Evolutionary conservation across 2,888 invertebrate genomes (phyloP).

Genomic region (Poecilobothrus nobilitatus): DNA sequence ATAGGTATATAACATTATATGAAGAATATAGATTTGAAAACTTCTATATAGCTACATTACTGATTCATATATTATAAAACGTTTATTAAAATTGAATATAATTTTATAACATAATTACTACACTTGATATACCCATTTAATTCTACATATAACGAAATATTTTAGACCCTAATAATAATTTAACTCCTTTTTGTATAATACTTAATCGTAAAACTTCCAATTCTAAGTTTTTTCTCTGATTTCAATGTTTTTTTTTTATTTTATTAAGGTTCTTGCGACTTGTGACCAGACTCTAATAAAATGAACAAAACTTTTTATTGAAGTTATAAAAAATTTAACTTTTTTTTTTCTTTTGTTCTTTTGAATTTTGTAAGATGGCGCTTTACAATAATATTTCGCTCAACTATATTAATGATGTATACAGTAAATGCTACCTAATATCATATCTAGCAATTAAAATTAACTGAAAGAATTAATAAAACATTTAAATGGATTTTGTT

Average conservation of each 20-base stretch:
- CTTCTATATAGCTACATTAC: too few species aligned
- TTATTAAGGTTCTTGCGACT: not conserved
- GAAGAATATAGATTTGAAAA: too few species aligned
- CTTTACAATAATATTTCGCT: not conserved
- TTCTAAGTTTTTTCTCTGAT: too few species aligned
- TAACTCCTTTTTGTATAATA: not conserved
- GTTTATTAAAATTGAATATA: not conserved
- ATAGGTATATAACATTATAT: too few species aligned
- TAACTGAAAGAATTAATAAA: slow-evolving; percentile 6
- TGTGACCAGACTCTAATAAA: not conserved
- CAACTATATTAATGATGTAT: not conserved
- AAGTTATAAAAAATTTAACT: not conserved
- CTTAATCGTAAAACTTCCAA: not conserved
- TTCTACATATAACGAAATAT: too few species aligned
- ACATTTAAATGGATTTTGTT: not conserved
- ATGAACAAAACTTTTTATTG: not conserved
- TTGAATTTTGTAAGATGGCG: not conserved
- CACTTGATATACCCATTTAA: too few species aligned
- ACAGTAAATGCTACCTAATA: slow-evolving; percentile 3
- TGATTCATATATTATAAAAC: not conserved
- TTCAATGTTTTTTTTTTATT: not conserved
- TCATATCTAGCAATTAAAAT: not conserved
- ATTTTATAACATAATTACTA: not conserved
- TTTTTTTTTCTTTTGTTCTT: not conserved
- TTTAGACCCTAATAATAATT: too few species aligned